Evolutionary conservation across 1,140 invertebrate genomes (phyloP), one percentile per base, ranked within the genome.

Genomic region (Papilio helenus): DNA sequence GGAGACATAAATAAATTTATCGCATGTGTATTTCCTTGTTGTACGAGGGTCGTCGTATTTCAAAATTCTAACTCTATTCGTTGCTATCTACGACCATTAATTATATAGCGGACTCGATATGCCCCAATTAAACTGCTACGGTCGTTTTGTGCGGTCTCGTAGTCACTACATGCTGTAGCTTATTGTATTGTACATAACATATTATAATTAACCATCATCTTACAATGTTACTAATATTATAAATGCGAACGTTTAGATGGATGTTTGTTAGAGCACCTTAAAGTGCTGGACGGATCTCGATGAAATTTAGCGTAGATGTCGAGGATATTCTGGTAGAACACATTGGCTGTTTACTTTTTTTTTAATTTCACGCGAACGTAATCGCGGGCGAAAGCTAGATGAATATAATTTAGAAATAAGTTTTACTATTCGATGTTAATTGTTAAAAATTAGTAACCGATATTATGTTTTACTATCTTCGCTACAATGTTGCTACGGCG

Each of bases 21-120:
- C 74, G 44, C 51, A 68, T 65, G n/a, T 65, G 49, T 76, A 77
- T 71, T 81, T 83, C 71, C 72, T 39, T 61, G 34, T 74, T 80
- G 77, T 72, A 83, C 79, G 79, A 79, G 34, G 78, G 80, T 74
- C 76, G 78, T 78, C 86, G 87, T 90, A 89, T 87, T 88, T 89
- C 86, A 87, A 86, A 88, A 85, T 84, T 83, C 83, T 68, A 80
- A 78, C 81, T 72, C 76, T 72, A 68, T 55, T 44, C 65, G 80
- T 76, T 80, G 84, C 80, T 90, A 89, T 89, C 88, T 87, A 76
- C 79, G 68, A 68, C 89, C 87, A 90, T 90, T 89, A 85, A 89
- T 90, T 88, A 89, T 82, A 85, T 80, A 79, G 71, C 82, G 79
- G 79, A 82, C 79, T 85, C 89, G 89, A 88, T 89, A 85, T 87